Conservation (phyloP, 1,140 invertebrate species). For the Lepidotrigona ventralis region DNA sequence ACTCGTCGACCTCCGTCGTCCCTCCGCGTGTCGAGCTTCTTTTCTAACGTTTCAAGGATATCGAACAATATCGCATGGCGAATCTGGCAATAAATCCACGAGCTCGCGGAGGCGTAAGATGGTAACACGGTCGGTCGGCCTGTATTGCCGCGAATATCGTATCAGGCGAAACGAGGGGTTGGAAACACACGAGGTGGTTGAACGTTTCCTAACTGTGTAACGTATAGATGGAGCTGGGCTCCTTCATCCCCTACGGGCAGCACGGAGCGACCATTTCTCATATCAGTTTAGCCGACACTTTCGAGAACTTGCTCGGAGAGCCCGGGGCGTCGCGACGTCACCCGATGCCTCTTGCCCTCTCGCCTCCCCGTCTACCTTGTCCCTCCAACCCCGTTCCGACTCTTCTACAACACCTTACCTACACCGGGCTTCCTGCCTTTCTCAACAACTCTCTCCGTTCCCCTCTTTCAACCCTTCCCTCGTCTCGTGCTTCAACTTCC, state of each 20-base stretch:
- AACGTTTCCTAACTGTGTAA: constrained; percentile 72
- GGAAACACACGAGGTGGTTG: constrained; percentile 62
- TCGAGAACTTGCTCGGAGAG: constrained; percentile 75
- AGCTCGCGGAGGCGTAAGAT: constrained; percentile 34
- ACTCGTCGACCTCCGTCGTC: too few species aligned
- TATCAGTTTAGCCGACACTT: constrained; percentile 80
- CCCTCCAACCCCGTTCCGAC: constrained; percentile 46
- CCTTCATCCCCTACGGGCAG: constrained; percentile 75
- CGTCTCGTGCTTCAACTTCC: constrained; percentile 31
- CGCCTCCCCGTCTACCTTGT: constrained; percentile 33
- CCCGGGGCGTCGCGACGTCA: constrained; percentile 74
- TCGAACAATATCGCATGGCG: neutral
- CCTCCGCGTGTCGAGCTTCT: neutral
- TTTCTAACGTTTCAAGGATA: neutral
- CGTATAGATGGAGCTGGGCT: constrained; percentile 71
- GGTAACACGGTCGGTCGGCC: constrained; percentile 42
- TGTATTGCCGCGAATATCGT: constrained; percentile 62
- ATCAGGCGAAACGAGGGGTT: constrained; percentile 58
- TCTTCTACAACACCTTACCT: constrained; percentile 54
- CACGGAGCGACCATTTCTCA: constrained; percentile 79
- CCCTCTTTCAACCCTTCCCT: neutral
- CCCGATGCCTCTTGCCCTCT: constrained; percentile 70
- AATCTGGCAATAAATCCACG: constrained; percentile 20
- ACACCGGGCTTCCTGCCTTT: constrained; percentile 34
- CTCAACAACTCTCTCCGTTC: neutral